phyloP scores from a whole-genome alignment of 2,797 vertebrate species.

The Pangasius krempfi region DNA sequence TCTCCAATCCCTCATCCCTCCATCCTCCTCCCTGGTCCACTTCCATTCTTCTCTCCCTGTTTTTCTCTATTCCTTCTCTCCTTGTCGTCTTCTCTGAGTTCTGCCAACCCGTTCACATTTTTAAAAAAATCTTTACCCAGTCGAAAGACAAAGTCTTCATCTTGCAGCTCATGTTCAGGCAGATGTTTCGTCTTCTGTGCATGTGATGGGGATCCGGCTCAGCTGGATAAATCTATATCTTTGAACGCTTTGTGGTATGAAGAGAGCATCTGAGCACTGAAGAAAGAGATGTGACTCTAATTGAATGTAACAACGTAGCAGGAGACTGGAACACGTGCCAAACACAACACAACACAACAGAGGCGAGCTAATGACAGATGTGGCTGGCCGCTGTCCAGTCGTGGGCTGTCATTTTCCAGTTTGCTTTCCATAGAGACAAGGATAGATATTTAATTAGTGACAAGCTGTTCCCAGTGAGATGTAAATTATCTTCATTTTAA shows the following conservation, averaged over 20 bases:
- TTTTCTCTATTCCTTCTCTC: no score
- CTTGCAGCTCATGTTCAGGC: background rate
- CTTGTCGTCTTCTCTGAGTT: background rate
- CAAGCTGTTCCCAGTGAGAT: constrained; percentile 2
- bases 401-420: constrained; percentile 26
- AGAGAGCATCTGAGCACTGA: background rate
- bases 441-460: constrained; percentile 30
- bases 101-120: background rate
- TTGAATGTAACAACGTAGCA: constrained; percentile 34
- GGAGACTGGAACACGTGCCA: constrained; percentile 35
- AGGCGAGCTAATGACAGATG: constrained; percentile 34
- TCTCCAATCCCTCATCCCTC: background rate
- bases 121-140: no score
- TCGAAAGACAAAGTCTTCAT: background rate
- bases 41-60: background rate
- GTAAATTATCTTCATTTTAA: background rate
- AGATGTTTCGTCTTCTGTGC: background rate
- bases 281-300: constrained; percentile 23
- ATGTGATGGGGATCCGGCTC: background rate
- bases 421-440: background rate
- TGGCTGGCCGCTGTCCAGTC: constrained; percentile 26
- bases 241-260: background rate
- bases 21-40: background rate
- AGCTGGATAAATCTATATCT: constrained; percentile 13
- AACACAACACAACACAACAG: constrained; percentile 15